Base-by-base conservation (phyloP, 2,888 invertebrate genomes). In the Tipula confusa region DNA sequence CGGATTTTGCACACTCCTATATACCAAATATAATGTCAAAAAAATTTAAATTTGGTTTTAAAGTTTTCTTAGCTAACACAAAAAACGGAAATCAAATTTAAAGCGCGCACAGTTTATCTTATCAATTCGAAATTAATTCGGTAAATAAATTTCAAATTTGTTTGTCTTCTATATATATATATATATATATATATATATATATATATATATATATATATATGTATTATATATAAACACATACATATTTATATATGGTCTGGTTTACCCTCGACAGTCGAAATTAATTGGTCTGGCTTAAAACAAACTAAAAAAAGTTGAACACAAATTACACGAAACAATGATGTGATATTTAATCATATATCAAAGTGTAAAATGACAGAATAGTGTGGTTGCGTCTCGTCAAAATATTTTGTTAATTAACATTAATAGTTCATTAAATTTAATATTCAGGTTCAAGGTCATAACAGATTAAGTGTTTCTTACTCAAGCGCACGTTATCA, bases 41-140 rank as follows among this genome's bases (percentile, higher is more conserved):
- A 43, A 43, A 43, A 15, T 43, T 43, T 43, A 15, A 43, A 43
- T 43, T n/a, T n/a, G n/a, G n/a, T n/a, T 15, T 9, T 48, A 48
- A 9, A 64, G 24, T 64, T 64, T n/a, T 64, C 24, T 64, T 24
- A 64, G 24, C 24, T 24, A 9, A 24, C 4, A 48, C 38, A 64
- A 9, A 64, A 24, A 64, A 64, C 64, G 64, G 64, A 64, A 64
- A 64, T 64, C 64, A 64, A 64, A 64, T 64, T 64, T 64, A 64
- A 1, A 24, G 11, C 64, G 15, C 6, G 15, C 5, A 43, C n/a
- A 64, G 24, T 24, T 64, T 64, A 64, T 64, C 64, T 64, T 64
- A 64, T 64, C 64, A 64, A 64, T 24, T 64, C 24, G 9, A 24
- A 43, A 64, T 64, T 24, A 64, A 64, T 64, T 64, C 43, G 15